phyloP scores from a whole-genome alignment of 2,797 vertebrate genomes.

The Sebastes cheni region DNA sequence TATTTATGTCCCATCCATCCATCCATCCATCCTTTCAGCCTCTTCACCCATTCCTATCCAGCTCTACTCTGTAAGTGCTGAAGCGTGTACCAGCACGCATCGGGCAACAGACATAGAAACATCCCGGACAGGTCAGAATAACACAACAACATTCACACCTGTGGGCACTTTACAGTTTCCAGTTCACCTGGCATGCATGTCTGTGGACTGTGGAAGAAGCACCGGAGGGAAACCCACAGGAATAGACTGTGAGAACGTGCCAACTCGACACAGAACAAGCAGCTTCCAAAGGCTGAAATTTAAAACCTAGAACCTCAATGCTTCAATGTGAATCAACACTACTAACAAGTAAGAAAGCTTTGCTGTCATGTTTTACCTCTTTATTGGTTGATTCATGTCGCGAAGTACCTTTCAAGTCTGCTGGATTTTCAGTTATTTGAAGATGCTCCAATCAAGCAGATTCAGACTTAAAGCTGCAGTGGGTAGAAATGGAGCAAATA shows the following conservation, averaged over 20 bases:
- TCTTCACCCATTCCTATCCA: constrained; percentile 6
- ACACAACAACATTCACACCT: constrained; percentile 55
- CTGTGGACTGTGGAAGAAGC: constrained; percentile 9
- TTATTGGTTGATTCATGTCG: constrained; percentile 25
- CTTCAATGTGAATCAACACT: constrained; percentile 1
- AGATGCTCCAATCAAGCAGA: too few relatives aligned
- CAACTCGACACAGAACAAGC: constrained; percentile 4
- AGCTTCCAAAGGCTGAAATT: constrained; percentile 8
- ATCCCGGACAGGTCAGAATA: constrained; percentile 30
- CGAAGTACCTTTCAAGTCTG: constrained; percentile 16
- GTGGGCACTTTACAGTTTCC: constrained; percentile 55
- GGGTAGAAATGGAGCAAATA: too few relatives aligned
- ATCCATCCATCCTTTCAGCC: background rate
- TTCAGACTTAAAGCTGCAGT: too few relatives aligned
- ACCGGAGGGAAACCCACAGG: constrained; percentile 15
- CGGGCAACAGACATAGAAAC: constrained; percentile 1
- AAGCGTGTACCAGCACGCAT: background rate
- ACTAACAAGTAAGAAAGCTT: background rate
- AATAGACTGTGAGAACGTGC: constrained; percentile 2
- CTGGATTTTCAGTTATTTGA: constrained; percentile 5
- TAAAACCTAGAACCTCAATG: background rate
- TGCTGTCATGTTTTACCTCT: constrained; percentile 19
- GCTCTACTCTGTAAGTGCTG: constrained; percentile 16
- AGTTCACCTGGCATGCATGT: constrained; percentile 34
- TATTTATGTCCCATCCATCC: background rate